Conservation (phyloP, 2,113 vertebrate species). For the Lonchura striata region DNA sequence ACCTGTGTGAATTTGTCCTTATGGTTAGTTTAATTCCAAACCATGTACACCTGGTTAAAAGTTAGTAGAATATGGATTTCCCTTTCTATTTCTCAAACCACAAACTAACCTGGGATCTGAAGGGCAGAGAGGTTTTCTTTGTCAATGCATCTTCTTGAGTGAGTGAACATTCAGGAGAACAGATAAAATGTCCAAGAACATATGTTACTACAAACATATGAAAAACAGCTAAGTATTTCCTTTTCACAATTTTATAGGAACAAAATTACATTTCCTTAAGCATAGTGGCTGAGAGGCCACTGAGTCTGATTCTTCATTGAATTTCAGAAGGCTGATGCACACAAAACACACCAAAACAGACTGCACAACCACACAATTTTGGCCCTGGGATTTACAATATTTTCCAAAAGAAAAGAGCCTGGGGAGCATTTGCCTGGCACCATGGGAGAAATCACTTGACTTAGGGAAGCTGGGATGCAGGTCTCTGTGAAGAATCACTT, state of each 20-base stretch:
- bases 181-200: background rate
- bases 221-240: background rate
- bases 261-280: background rate
- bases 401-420: background rate
- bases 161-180: background rate
- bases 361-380: background rate
- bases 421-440: background rate
- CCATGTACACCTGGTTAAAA: accelerated
- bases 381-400: background rate
- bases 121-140: background rate
- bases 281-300: background rate
- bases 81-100: background rate
- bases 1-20: background rate
- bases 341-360: background rate
- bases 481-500: background rate
- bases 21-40: background rate
- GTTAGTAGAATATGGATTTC: background rate
- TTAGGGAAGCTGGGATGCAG: background rate
- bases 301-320: background rate
- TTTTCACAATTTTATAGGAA: background rate
- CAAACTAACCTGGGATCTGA: background rate
- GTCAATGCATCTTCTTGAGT: background rate
- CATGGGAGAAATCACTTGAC: background rate
- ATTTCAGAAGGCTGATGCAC: background rate
- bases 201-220: accelerated